Evolutionary conservation across 2,888 invertebrate genomes (phyloP).

Genomic region (Ecliptopera silaceata): DNA sequence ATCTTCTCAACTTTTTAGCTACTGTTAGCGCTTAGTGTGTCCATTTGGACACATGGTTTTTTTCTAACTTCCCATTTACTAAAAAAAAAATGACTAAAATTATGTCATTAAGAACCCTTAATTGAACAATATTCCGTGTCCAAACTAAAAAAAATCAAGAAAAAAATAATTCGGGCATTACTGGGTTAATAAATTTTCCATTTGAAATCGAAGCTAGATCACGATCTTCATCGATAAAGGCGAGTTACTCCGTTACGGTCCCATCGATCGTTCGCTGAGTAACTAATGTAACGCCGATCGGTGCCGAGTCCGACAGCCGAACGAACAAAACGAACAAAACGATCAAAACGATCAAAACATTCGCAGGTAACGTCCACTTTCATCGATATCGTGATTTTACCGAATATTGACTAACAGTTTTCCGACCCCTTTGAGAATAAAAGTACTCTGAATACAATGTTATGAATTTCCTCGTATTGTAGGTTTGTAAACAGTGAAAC

Average conservation of each 20-base stretch:
- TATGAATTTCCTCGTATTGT: slow-evolving; percentile 22
- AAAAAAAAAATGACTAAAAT: too few relatives aligned
- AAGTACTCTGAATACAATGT: slow-evolving; percentile 7
- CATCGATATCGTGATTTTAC: background rate
- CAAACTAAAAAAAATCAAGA: too few relatives aligned
- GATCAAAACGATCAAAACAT: background rate
- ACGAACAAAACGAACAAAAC: too few relatives aligned
- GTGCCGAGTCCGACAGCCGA: too few relatives aligned
- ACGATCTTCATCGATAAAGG: background rate
- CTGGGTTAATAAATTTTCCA: slow-evolving; percentile 16
- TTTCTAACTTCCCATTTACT: too few relatives aligned
- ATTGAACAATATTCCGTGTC: too few relatives aligned
- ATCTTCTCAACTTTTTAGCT: too few relatives aligned
- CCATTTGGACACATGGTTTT: too few relatives aligned
- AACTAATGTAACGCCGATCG: background rate
- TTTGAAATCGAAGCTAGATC: slow-evolving; percentile 2
- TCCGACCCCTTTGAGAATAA: slow-evolving; percentile 1
- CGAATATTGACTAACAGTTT: background rate
- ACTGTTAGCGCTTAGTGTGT: too few relatives aligned
- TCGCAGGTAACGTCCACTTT: background rate
- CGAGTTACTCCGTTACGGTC: background rate
- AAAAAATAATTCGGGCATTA: too few relatives aligned
- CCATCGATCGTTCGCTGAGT: background rate
- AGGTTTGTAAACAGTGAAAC: slow-evolving; percentile 24
- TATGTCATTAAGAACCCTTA: too few relatives aligned